Evolutionary conservation across 2,113 vertebrate genomes (phyloP), one percentile per base, ranked within the genome.

Genomic region (Dryoscopus gambensis): DNA sequence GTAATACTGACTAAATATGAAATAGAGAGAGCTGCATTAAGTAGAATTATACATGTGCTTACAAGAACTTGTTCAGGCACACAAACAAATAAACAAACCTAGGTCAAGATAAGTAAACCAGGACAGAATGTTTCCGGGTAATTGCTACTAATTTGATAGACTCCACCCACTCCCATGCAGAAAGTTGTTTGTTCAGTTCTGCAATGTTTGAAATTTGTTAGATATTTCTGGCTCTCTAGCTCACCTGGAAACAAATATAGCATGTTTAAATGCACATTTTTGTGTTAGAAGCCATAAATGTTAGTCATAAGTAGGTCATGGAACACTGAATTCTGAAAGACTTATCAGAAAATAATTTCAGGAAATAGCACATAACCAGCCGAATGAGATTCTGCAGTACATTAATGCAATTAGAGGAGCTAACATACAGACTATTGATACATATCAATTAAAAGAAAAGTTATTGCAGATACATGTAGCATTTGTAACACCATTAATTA

Each of bases 1-100:
- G 88, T 71, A 90, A 64, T 37, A 74, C 71, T 94, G 90, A 93
- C 88, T 96, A 92, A 97, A 93, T 78, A 64, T 6, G 79, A 90
- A 89, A 94, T 74, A 89, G 68, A 85, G 39, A 60, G 50, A 5
- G 5, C 76, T 93, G 80, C 80, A 46, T 64, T 57, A 68, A 73
- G 53, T 73, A 90, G 67, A 85, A 56, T 71, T 30, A 52, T 35
- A 42, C 49, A 37, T 60, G 35, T 68, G 44, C 79, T 90, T 86
- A 77, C 68, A 92, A 42, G 68, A 86, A 86, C n/a, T 80, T 63
- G 28, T 76, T 87, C 65, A 52, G 28, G 47, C 89, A 67, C 56
- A 76, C 65, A 87, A 55, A 69, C 49, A 89, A 82, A 82, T 49
- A 94, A 71, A 80, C n/a, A 74, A 67, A 75, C 77, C 44, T 28